phyloP scores from a whole-genome alignment of 2,888 invertebrate species.

The Caenorhabditis virilis region DNA sequence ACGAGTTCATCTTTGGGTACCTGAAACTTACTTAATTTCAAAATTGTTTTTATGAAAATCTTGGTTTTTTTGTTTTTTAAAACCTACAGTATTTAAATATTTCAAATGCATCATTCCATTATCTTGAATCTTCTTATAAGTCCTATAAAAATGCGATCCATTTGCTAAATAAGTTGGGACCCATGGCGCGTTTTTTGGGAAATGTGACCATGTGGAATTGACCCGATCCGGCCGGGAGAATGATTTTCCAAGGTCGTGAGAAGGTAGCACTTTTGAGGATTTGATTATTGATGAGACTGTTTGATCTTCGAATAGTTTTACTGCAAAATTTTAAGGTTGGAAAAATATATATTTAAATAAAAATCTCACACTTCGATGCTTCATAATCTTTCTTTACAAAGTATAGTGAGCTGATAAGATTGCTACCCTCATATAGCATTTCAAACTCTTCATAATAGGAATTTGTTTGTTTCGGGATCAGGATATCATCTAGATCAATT shows the following conservation, averaged over 20 bases:
- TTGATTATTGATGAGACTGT: constrained; percentile 10
- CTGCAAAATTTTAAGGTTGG: too few species aligned
- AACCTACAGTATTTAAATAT: not conserved
- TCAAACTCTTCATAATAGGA: constrained; percentile 32
- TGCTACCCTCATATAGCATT: constrained; percentile 14
- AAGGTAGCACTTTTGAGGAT: constrained; percentile 2
- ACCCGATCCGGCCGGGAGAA: constrained; percentile 19
- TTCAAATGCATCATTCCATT: constrained; percentile 2
- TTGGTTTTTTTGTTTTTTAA: not conserved
- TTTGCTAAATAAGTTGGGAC: constrained; percentile 7
- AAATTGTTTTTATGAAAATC: not conserved
- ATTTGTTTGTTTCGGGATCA: constrained; percentile 20
- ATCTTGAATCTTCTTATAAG: not conserved
- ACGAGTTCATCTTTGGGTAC: too few species aligned
- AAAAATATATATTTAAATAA: too few species aligned
- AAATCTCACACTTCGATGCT: too few species aligned
- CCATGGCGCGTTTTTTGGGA: constrained; percentile 11
- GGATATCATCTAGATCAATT: constrained; percentile 24
- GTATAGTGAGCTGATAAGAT: constrained; percentile 21
- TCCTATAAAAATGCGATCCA: not conserved
- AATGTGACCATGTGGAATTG: constrained; percentile 34
- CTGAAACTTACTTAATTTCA: too few species aligned
- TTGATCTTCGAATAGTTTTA: constrained; percentile 9
- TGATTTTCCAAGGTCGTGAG: constrained; percentile 8
- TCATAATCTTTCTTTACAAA: constrained; percentile 14